Evolutionary conservation across 1,140 invertebrate genomes (phyloP).

Genomic region (Trialeurodes vaporariorum): DNA sequence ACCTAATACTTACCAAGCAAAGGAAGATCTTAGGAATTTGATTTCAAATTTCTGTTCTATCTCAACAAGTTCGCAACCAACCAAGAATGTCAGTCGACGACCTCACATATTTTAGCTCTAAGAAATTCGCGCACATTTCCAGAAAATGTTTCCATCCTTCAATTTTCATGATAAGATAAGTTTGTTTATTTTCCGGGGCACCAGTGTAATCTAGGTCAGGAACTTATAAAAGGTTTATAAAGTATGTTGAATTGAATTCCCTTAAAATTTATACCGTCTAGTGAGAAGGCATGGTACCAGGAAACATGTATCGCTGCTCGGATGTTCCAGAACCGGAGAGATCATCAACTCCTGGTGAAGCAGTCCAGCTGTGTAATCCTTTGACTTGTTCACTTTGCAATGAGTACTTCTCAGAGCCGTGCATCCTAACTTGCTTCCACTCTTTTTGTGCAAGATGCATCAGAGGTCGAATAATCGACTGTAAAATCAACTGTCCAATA

Average conservation of each 20-base stretch:
- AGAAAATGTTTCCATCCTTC: no score
- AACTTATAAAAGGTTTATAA: neutral
- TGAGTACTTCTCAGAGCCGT: conserved; percentile 53
- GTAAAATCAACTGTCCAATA: conserved; percentile 48
- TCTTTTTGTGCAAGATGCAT: conserved; percentile 54
- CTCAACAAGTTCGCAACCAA: no score
- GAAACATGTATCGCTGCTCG: neutral
- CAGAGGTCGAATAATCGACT: conserved; percentile 44
- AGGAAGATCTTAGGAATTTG: no score
- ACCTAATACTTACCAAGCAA: no score
- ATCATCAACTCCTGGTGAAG: neutral
- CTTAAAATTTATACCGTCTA: neutral
- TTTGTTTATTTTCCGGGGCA: neutral
- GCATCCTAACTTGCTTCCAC: conserved; percentile 53
- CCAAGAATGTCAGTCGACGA: no score
- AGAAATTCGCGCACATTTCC: no score
- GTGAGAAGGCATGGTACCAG: no score
- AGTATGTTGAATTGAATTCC: neutral
- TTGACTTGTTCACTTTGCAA: conserved; percentile 52
- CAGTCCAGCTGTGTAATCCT: conserved; percentile 36
- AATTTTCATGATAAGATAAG: no score
- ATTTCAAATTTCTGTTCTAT: no score
- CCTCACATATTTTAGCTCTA: no score
- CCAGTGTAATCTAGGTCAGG: neutral
- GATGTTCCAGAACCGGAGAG: neutral